Percentiles rank a stretch among this genome's conserved stretches.
phyloP scores from a whole-genome alignment of 1,140 invertebrate species.

The Drosophila kepulauana region DNA sequence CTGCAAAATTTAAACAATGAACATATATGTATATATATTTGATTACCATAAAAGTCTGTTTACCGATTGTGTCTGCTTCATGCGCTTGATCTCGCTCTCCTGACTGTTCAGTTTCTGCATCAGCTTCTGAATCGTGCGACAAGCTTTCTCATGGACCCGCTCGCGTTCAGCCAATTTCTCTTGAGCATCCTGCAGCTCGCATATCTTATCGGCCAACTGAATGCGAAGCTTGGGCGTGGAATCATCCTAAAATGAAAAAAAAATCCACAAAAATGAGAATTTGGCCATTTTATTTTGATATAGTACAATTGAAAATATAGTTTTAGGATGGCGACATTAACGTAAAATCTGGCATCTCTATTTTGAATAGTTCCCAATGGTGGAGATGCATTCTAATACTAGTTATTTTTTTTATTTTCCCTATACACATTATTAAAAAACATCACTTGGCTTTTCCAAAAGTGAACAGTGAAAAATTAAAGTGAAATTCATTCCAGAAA shows the following conservation, averaged over 20 bases:
- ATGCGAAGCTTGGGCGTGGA: conserved; percentile 36
- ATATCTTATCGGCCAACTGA: conserved; percentile 68
- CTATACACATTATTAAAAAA: too few relatives aligned
- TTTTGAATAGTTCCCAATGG: too few relatives aligned
- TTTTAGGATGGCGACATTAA: too few relatives aligned
- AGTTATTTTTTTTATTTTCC: too few relatives aligned
- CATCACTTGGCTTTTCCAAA: too few relatives aligned
- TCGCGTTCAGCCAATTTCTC: conserved; percentile 68
- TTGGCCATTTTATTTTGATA: too few relatives aligned
- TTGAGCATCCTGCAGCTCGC: conserved; percentile 70
- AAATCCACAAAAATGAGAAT: background rate
- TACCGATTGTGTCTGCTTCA: conserved; percentile 39
- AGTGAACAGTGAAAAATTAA: background rate
- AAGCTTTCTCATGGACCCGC: conserved; percentile 69
- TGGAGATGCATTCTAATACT: too few relatives aligned
- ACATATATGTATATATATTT: background rate
- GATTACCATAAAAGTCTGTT: background rate
- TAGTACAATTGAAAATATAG: too few relatives aligned
- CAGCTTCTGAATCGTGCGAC: conserved; percentile 76
- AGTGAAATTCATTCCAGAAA: background rate
- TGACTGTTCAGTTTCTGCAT: conserved; percentile 74
- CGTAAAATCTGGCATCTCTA: too few relatives aligned
- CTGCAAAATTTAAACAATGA: conserved; percentile 16
- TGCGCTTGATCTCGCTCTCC: conserved; percentile 64
- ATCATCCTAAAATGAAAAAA: conserved; percentile 39